A percentile compares a stretch with the other conserved stretches of the same genome.
These are phyloP conservation scores for Candoia aspera DNA, from an alignment of 2,113 vertebrate species.

Conservation along the genomic window DNA sequence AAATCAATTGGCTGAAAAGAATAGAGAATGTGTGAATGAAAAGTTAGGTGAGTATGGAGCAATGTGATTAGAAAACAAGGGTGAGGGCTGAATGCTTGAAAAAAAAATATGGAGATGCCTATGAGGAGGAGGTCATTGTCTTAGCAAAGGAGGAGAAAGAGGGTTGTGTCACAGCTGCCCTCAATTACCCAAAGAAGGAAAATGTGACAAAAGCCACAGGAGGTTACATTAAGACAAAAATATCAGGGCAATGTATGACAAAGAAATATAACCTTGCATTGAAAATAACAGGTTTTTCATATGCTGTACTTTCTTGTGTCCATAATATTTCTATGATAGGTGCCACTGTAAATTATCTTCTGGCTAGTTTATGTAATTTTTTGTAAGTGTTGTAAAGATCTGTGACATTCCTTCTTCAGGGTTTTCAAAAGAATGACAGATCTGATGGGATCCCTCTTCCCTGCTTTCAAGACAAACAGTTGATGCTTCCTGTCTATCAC, in stretches of 20 bases:
- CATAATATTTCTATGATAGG: background rate
- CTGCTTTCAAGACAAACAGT: background rate
- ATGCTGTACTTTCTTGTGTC: fast-evolving
- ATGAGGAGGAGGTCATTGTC: background rate
- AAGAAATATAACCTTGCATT: background rate
- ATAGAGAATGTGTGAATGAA: background rate
- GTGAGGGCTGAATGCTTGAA: background rate
- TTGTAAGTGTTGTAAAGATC: constrained; percentile 35
- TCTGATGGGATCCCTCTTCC: constrained; percentile 22
- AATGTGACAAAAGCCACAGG: background rate
- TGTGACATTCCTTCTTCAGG: constrained; percentile 34
- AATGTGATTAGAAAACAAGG: background rate
- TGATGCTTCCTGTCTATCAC: constrained; percentile 45
- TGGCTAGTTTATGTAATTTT: constrained; percentile 11
- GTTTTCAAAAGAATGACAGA: constrained; percentile 29
- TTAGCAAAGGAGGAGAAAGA: background rate
- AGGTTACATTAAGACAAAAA: background rate
- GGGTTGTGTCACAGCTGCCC: background rate
- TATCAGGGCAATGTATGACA: background rate
- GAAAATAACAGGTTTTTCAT: background rate
- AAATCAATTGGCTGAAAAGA: background rate
- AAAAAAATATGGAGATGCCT: background rate
- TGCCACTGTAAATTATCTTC: background rate
- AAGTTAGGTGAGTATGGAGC: background rate
- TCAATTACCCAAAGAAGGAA: background rate